These are phyloP conservation scores for Rhipidura dahli DNA, from an alignment of 2,113 vertebrate species.

Conservation along the genomic window DNA sequence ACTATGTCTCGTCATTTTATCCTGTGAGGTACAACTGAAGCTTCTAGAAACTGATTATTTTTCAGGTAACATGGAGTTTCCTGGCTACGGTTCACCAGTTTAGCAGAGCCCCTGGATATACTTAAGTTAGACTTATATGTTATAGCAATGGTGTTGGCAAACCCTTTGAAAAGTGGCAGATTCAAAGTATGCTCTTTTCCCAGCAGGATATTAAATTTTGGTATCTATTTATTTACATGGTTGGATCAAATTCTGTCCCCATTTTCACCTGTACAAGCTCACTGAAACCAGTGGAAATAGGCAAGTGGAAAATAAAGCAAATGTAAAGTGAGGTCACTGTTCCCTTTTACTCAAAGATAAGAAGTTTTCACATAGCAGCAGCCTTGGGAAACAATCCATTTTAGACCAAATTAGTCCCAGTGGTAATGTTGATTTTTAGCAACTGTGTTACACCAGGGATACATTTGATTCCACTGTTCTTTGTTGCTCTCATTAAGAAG, in stretches of 20 bases:
- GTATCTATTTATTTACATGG: background rate
- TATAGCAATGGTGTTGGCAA: background rate
- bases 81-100: background rate
- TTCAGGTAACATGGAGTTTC: background rate
- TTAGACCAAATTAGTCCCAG: conserved; percentile 26
- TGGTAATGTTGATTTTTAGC: conserved; percentile 35
- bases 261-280: background rate
- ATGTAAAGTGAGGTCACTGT: background rate
- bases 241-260: background rate
- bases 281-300: background rate
- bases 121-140: background rate
- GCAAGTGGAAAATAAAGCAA: background rate
- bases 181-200: background rate
- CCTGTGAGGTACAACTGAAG: background rate
- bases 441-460: conserved; percentile 6
- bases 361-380: background rate
- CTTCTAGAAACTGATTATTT: background rate
- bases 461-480: conserved; percentile 18
- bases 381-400: conserved; percentile 26
- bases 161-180: background rate
- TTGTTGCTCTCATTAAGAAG: conserved; percentile 63
- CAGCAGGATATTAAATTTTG: background rate
- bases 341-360: background rate
- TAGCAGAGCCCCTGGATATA: background rate
- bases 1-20: background rate